These are phyloP conservation scores for Brachyptera risi DNA, from an alignment of 2,888 invertebrate genomes.

Conservation along the genomic window DNA sequence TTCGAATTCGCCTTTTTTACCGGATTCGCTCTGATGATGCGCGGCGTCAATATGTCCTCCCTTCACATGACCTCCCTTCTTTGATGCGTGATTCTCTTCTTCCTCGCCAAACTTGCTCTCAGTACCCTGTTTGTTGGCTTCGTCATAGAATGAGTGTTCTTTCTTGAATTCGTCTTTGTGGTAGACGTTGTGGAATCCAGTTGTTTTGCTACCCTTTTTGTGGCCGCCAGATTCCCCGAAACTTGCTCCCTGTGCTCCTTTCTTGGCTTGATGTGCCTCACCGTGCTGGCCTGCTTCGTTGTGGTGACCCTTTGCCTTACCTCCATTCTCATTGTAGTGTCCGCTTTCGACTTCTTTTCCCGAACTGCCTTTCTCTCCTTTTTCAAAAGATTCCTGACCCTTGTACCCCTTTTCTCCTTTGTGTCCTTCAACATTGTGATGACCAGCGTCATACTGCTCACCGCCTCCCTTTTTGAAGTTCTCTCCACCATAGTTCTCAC, in stretches of 20 bases:
- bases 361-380: constrained; percentile 54
- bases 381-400: constrained; percentile 51
- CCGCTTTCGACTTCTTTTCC: constrained; percentile 53
- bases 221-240: constrained; percentile 56
- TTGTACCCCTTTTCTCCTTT: constrained; percentile 61
- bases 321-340: constrained; percentile 51
- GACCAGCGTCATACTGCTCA: constrained; percentile 61
- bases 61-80: constrained; percentile 54
- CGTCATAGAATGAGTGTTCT: constrained; percentile 71
- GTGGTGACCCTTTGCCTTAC: constrained; percentile 52
- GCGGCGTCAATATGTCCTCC: constrained; percentile 54
- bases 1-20: constrained; percentile 55
- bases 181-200: constrained; percentile 68
- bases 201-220: constrained; percentile 66
- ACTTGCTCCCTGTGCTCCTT: constrained; percentile 54
- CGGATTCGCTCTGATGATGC: constrained; percentile 50
- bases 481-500: constrained; percentile 43
- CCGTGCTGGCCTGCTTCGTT: constrained; percentile 54
- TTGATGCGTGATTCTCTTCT: constrained; percentile 52
- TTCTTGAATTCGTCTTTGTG: constrained; percentile 75
- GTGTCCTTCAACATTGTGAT: constrained; percentile 61
- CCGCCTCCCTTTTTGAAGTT: constrained; percentile 58
- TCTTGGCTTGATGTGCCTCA: constrained; percentile 51
- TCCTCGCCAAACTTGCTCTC: constrained; percentile 59
- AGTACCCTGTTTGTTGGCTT: constrained; percentile 61